Evolutionary conservation across 2,797 vertebrate genomes (phyloP), one percentile per base, ranked within the genome.

Genomic region (Toxotes lorentzi): DNA sequence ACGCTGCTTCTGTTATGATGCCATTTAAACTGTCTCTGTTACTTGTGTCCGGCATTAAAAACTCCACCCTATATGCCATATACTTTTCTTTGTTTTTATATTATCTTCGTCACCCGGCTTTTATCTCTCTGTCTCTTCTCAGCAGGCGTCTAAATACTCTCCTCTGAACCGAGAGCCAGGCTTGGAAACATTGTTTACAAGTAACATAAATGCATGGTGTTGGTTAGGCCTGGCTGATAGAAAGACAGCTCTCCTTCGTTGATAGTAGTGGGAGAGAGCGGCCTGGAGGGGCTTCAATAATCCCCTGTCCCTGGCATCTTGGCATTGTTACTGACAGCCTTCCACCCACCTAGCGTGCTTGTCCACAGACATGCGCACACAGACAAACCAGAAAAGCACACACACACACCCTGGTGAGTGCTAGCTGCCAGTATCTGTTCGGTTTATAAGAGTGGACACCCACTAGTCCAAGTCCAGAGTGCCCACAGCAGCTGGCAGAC

Each of bases 321-420:
- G 82, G 90, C 88, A 89, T 90, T 89, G 90, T 92, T 89, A 89
- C 92, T 91, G 93, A 95, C 94, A 95, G 88, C 89, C 90, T 83
- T 91, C 88, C 90, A 88, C 89, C 87, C 81, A 90, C 90, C 76
- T n/a, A 73, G 56, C 81, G 80, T 27, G 4, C 77, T 50, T 50
- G 63, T 82, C 73, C 73, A 76, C 69, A 79, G 61, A 77, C 75
- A 78, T 6, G 63, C 64, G 50, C 67, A 63, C 60, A 63, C 40
- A 60, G 2, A 75, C 60, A 61, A 63, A 63, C 62, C 51, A 45
- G n/a, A 54, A 11, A 62, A 27, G 47, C 30, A 70, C 50, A 70
- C 57, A 72, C 34, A 60, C 62, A 87, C 54, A 76, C 41, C 5
- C 76, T 87, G 85, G 80, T 88, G 84, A 91, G 86, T 70, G 76